These are phyloP conservation scores for Nothocercus julius DNA, from an alignment of 2,113 vertebrate genomes.

Conservation along the genomic window DNA sequence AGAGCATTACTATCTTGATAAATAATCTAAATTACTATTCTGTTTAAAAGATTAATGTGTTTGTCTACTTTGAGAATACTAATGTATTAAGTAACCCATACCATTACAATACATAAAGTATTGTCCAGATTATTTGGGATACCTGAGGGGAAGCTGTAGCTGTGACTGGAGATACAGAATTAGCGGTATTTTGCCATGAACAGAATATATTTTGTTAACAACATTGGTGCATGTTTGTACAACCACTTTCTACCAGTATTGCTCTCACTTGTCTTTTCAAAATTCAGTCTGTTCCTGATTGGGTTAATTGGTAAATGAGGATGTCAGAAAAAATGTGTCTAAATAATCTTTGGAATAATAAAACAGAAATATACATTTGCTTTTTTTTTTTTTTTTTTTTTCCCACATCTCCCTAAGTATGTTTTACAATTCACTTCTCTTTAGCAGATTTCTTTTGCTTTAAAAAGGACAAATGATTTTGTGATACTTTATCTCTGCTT, in stretches of 20 bases:
- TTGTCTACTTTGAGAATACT: neutral
- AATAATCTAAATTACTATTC: neutral
- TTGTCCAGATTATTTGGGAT: neutral
- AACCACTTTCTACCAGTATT: neutral
- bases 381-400: neutral
- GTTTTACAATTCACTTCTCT: neutral
- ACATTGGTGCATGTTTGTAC: rapidly evolving
- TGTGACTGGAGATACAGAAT: neutral
- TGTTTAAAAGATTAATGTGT: neutral
- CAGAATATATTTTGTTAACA: neutral
- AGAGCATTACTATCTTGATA: neutral
- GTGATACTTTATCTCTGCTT: neutral
- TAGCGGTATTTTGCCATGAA: neutral
- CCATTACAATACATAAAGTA: neutral
- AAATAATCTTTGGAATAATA: neutral
- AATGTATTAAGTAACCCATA: neutral
- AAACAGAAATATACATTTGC: neutral
- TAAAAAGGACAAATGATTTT: neutral
- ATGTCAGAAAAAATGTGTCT: neutral
- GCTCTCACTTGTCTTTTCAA: neutral
- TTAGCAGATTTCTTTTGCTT: neutral
- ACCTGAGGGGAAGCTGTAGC: neutral
- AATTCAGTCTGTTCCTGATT: neutral
- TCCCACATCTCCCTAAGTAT: neutral
- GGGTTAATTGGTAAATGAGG: neutral